phyloP scores from a whole-genome alignment of 35 echinoderm and acorn worm species.

The Hemicentrotus pulcherrimus region DNA sequence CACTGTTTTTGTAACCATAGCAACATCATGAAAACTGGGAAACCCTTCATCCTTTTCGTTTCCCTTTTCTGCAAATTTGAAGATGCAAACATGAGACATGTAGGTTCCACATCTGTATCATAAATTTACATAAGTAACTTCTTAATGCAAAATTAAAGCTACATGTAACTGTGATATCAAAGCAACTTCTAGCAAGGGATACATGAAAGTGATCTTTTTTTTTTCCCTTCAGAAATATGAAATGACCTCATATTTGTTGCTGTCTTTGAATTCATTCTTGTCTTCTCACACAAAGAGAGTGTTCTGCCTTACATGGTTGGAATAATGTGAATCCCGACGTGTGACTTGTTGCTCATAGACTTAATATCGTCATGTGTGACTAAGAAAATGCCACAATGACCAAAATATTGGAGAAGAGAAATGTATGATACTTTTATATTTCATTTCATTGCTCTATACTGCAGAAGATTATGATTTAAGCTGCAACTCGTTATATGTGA shows the following conservation, averaged over 20 bases:
- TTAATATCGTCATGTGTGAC: not conserved
- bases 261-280: not conserved
- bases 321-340: not conserved
- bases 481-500: not conserved
- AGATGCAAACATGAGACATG: not conserved
- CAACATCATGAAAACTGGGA: not conserved
- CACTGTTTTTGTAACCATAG: not conserved
- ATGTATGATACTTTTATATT: not conserved
- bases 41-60: not conserved
- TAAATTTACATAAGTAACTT: not conserved
- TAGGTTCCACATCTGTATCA: not conserved
- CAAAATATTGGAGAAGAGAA: not conserved
- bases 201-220: not conserved
- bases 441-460: not conserved
- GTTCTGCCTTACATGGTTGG: not conserved
- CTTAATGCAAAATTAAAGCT: not conserved
- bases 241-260: not conserved
- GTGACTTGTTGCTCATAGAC: not conserved
- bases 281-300: not conserved
- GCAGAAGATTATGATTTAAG: not conserved
- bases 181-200: not conserved
- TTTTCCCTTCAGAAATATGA: not conserved
- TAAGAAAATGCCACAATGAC: not conserved
- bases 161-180: not conserved
- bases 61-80: not conserved